phyloP scores from a whole-genome alignment of 2,888 invertebrate genomes.

The Timema podura region DNA sequence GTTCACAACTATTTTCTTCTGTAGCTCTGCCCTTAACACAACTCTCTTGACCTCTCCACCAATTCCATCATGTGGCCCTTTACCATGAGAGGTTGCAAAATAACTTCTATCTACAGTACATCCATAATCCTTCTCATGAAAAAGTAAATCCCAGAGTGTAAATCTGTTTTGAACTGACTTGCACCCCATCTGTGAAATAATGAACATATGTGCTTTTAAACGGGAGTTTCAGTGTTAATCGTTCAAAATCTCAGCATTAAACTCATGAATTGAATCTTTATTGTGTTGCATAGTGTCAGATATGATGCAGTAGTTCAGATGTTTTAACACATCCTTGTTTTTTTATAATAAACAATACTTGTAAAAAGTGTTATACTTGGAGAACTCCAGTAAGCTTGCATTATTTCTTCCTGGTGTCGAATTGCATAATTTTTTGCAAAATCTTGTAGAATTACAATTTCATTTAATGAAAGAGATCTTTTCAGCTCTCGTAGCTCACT shows the following conservation, averaged over 20 bases:
- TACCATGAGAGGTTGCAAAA: constrained; percentile 5
- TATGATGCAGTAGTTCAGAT: neutral
- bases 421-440: neutral
- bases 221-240: neutral
- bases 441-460: no score
- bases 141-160: neutral
- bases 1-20: constrained; percentile 6
- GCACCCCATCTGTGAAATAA: constrained; percentile 3
- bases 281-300: constrained; percentile 6
- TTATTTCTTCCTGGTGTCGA: neutral
- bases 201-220: neutral
- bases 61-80: constrained; percentile 8
- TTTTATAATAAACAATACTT: constrained; percentile 3
- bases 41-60: no score
- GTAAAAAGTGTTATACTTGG: constrained; percentile 7
- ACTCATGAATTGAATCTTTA: neutral
- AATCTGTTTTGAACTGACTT: constrained; percentile 12
- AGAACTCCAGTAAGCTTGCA: constrained; percentile 5
- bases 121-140: neutral
- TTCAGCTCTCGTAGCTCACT: constrained; percentile 1
- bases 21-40: constrained; percentile 1
- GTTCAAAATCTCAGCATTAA: no score
- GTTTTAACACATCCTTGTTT: neutral
- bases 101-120: constrained; percentile 9
- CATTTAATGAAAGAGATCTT: no score